Conservation (phyloP, 2,113 vertebrate genomes). For the Planiliza haematocheilus region DNA sequence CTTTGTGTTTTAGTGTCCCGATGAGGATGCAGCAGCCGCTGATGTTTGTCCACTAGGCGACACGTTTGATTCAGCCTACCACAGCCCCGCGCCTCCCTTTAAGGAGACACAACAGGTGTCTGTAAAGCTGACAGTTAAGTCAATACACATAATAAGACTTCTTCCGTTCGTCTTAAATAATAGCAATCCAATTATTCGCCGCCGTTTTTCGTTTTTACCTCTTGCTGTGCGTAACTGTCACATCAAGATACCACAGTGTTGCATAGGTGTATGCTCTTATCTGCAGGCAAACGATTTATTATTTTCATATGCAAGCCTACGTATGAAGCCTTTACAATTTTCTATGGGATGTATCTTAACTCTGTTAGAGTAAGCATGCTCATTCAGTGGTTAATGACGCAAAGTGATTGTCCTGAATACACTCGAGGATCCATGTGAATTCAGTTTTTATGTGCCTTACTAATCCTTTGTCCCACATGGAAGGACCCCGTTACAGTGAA, state of each 20-base stretch:
- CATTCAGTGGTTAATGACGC: slow-evolving; percentile 12
- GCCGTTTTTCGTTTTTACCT: no score
- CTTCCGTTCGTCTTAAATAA: no score
- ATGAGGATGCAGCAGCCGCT: slow-evolving; percentile 49
- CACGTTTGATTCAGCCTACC: slow-evolving; percentile 12
- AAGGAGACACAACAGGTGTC: slow-evolving; percentile 73
- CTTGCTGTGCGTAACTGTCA: no score
- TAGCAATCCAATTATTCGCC: no score
- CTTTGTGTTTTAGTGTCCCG: slow-evolving; percentile 82
- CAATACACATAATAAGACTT: no score
- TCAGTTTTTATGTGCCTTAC: slow-evolving; percentile 14
- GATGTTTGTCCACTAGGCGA: slow-evolving; percentile 17
- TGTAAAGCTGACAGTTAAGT: not conserved
- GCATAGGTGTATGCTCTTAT: not conserved
- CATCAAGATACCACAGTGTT: no score
- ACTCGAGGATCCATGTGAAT: not conserved
- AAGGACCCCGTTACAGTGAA: not conserved
- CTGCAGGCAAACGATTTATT: not conserved
- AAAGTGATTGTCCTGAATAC: slow-evolving; percentile 21
- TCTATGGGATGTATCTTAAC: not conserved
- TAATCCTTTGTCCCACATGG: slow-evolving; percentile 25
- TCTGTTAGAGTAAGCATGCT: not conserved
- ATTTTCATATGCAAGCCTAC: not conserved
- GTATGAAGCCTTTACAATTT: not conserved
- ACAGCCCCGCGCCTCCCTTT: slow-evolving; percentile 12